Conservation (phyloP, 2,888 invertebrate species). For the Troides helena region DNA sequence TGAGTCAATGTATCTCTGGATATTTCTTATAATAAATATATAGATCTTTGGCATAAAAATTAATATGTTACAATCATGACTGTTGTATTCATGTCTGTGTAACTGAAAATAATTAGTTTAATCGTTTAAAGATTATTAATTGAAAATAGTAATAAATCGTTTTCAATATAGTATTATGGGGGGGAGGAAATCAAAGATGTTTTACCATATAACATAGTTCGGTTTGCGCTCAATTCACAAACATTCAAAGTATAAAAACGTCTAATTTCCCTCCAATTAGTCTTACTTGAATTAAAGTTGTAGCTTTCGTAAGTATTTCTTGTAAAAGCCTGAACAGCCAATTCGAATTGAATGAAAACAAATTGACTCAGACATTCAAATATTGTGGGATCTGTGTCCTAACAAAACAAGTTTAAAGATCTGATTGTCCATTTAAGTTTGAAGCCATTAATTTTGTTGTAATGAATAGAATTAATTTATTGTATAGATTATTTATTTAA, state of each 20-base stretch:
- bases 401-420: constrained; percentile 66
- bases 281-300: not conserved
- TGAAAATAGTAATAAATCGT: too few relatives aligned
- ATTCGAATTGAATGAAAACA: constrained; percentile 53
- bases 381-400: constrained; percentile 57
- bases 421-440: constrained; percentile 32
- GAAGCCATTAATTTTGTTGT: not conserved
- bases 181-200: too few relatives aligned
- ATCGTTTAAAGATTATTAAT: too few relatives aligned
- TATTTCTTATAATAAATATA: too few relatives aligned
- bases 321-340: constrained; percentile 51
- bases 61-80: too few relatives aligned
- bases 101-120: too few relatives aligned
- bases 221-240: not conserved
- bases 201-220: too few relatives aligned
- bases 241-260: not conserved
- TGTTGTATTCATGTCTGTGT: too few relatives aligned
- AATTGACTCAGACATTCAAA: constrained; percentile 60
- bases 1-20: too few relatives aligned
- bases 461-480: not conserved
- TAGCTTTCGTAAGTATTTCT: constrained; percentile 30
- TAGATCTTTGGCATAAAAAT: too few relatives aligned
- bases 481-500: not conserved
- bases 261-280: not conserved
- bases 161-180: too few relatives aligned